Conservation (phyloP, 2,113 vertebrate genomes). For the Strigops habroptila region DNA sequence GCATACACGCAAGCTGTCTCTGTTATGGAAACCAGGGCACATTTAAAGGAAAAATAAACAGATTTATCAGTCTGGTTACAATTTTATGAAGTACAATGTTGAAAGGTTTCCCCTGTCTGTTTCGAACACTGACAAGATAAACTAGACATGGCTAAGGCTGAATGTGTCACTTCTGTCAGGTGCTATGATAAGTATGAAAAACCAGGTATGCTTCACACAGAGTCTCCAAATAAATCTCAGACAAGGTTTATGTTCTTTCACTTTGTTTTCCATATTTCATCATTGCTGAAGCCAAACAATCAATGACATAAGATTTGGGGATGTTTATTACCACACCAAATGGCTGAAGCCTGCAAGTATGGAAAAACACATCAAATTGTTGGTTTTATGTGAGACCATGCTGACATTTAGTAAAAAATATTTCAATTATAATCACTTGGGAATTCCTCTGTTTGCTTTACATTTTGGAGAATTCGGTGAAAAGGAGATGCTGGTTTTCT, state of each 20-base stretch:
- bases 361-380: background rate
- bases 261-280: constrained; percentile 47
- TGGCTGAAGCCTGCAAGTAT: background rate
- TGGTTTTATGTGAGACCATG: background rate
- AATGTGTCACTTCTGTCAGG: constrained; percentile 40
- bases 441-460: background rate
- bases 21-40: constrained; percentile 58
- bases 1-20: constrained; percentile 28
- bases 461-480: background rate
- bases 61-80: constrained; percentile 68
- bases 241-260: background rate
- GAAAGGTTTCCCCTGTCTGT: constrained; percentile 62
- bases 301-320: background rate
- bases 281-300: constrained; percentile 7
- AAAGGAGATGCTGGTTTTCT: background rate
- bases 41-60: constrained; percentile 64
- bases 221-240: constrained; percentile 17
- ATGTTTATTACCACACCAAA: constrained; percentile 29
- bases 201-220: constrained; percentile 16
- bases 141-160: background rate
- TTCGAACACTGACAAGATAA: constrained; percentile 62
- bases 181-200: constrained; percentile 31
- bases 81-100: constrained; percentile 58
- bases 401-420: background rate
- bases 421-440: background rate